These are phyloP conservation scores for Lanius ludovicianus DNA, from an alignment of 2,113 vertebrate species.

Conservation along the genomic window DNA sequence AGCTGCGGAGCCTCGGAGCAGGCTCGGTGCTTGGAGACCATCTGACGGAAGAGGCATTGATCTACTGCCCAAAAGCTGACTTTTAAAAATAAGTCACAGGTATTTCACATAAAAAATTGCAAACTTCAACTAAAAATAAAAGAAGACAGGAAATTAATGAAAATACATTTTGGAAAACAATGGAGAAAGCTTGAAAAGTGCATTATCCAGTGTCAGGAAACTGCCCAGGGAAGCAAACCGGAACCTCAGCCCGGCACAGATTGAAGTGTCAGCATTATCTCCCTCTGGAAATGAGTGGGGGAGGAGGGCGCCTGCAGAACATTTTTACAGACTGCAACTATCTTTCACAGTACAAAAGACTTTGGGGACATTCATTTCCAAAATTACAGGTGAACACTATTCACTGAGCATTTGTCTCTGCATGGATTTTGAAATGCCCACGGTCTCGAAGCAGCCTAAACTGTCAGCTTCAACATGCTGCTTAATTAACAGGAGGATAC, in stretches of 20 bases:
- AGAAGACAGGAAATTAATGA: constrained; percentile 68
- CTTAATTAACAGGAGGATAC: neutral
- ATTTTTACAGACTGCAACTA: neutral
- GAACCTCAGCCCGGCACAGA: constrained; percentile 29
- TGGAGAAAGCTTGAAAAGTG: constrained; percentile 57
- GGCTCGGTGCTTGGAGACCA: neutral
- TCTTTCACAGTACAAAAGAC: neutral
- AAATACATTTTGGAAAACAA: constrained; percentile 67
- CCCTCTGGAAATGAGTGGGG: constrained; percentile 6
- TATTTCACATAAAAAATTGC: constrained; percentile 68
- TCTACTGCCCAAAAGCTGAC: constrained; percentile 53
- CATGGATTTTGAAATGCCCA: neutral
- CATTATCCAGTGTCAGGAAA: constrained; percentile 67
- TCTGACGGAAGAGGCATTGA: constrained; percentile 38
- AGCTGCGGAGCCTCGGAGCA: neutral
- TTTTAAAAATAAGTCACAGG: constrained; percentile 63
- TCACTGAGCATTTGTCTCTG: neutral
- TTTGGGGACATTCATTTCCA: constrained; percentile 19
- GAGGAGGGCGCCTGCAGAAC: neutral
- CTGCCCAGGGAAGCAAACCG: constrained; percentile 69
- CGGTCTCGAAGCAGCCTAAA: neutral
- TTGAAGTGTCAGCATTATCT: constrained; percentile 61
- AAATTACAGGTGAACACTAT: constrained; percentile 5
- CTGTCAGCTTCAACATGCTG: neutral
- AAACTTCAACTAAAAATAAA: constrained; percentile 70